These are phyloP conservation scores for Crocidura indochinensis DNA, from an alignment of 2,797 vertebrate genomes.

Conservation along the genomic window DNA sequence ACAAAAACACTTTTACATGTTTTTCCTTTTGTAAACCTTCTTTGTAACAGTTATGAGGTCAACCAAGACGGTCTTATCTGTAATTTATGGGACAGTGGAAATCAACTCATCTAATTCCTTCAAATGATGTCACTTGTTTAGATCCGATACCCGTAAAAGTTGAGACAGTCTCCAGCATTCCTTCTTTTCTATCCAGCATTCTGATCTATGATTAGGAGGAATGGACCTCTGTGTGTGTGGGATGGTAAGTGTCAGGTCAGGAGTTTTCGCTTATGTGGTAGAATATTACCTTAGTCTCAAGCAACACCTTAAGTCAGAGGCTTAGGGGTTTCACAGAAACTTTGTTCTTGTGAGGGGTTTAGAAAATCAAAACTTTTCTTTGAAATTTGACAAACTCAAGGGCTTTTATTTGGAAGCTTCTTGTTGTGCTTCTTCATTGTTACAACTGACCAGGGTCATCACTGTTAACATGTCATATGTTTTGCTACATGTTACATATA, in stretches of 20 bases:
- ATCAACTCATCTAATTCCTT: neutral
- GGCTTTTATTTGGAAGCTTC: too few species aligned
- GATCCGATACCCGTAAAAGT: slow-evolving; percentile 12
- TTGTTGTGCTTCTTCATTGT: neutral
- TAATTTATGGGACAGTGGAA: neutral
- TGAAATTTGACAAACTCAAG: neutral
- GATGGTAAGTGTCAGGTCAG: neutral
- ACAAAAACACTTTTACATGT: neutral
- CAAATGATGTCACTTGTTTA: slow-evolving; percentile 12
- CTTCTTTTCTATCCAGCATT: neutral
- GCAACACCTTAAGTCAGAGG: neutral
- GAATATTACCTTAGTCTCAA: neutral
- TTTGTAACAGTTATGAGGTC: neutral
- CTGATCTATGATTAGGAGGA: neutral
- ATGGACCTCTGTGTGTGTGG: neutral
- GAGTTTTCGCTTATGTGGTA: neutral
- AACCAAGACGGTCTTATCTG: neutral
- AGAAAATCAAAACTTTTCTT: neutral
- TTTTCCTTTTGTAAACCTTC: neutral
- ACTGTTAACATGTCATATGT: too few species aligned
- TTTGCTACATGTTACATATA: too few species aligned
- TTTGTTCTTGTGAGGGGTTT: neutral
- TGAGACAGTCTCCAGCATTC: neutral
- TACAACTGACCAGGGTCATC: accelerated
- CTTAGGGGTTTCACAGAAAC: neutral